Percentiles rank a stretch among this genome's conserved stretches.
phyloP scores from a whole-genome alignment of 2,797 vertebrate genomes.

The Anguilla obscura region DNA sequence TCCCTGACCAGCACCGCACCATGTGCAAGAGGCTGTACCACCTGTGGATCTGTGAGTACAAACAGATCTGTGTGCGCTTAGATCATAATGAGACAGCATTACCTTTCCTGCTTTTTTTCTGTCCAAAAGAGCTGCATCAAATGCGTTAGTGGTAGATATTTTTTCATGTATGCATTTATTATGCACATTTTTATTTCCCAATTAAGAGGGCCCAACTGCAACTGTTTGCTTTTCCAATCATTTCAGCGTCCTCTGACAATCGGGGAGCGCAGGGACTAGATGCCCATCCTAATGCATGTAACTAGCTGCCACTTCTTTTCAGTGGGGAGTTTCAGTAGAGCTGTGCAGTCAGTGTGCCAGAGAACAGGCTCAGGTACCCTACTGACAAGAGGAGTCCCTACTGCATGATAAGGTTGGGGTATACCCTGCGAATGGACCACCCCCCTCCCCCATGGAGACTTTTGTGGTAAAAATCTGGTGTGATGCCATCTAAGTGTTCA shows the following conservation, averaged over 20 bases:
- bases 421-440: too few relatives aligned
- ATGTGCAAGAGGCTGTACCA: slow-evolving; percentile 85
- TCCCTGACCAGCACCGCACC: slow-evolving; percentile 78
- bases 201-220: neutral
- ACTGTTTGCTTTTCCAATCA: neutral
- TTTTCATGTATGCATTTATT: too few relatives aligned
- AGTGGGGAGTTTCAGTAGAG: neutral
- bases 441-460: too few relatives aligned
- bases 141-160: neutral
- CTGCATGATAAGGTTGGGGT: too few relatives aligned
- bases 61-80: neutral
- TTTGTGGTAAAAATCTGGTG: too few relatives aligned
- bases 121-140: neutral
- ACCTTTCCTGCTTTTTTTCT: neutral
- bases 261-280: neutral
- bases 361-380: neutral
- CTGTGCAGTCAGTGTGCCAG: neutral
- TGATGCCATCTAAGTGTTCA: too few relatives aligned
- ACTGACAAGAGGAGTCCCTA: neutral
- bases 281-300: neutral
- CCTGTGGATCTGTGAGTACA: slow-evolving; percentile 88
- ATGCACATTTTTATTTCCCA: neutral
- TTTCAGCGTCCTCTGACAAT: neutral
- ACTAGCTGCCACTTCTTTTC: neutral
- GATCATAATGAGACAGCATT: neutral